Evolutionary conservation across 2,113 vertebrate genomes (phyloP), one percentile per base, ranked within the genome.

Genomic region (Himantopus leucocephalus): DNA sequence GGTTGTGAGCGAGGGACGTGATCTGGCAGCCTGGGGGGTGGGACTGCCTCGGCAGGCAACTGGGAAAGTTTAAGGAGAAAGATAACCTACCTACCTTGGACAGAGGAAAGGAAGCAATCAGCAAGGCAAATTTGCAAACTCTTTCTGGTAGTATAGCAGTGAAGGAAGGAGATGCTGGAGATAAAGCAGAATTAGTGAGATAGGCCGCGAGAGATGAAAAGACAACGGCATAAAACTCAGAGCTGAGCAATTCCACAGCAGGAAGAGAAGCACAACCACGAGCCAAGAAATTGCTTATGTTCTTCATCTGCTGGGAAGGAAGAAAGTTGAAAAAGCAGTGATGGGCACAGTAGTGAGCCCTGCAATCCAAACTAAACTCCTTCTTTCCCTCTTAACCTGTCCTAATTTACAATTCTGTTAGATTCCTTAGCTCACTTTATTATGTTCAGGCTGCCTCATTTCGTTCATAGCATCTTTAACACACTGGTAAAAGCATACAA

Each of bases 191-290:
- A 70, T n/a, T 59, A 70, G 50, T 8, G 50, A 58, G 60, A 70
- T 0, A n/a, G 56, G 41, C 27, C 78, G 20, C 15, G 37, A 59
- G 67, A 79, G 12, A 43, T 41, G 55, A 22, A 77, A 48, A 92
- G 55, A 9, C 3, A 45, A n/a, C 11, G 34, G 18, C 26, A 74
- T 10, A 35, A 66, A 95, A 41, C 22, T 64, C 66, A 43, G 37
- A 58, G 59, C 4, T 17, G 16, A 91, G 50, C 34, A 74, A 62
- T n/a, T 68, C 50, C 19, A 1, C 32, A 77, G 21, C 26, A 43
- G 37, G 10, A 56, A 43, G 35, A 52, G 64, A 56, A 66, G 59
- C 0, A 1, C 26, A 66, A 37, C 9, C 32, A 37, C 0, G 0
- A 81, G n/a, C 77, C 70, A 73, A 77, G 73, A 35, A 79, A 45